Evolutionary conservation across 2,113 vertebrate genomes (phyloP).

Genomic region (Hippocampus abdominalis): DNA sequence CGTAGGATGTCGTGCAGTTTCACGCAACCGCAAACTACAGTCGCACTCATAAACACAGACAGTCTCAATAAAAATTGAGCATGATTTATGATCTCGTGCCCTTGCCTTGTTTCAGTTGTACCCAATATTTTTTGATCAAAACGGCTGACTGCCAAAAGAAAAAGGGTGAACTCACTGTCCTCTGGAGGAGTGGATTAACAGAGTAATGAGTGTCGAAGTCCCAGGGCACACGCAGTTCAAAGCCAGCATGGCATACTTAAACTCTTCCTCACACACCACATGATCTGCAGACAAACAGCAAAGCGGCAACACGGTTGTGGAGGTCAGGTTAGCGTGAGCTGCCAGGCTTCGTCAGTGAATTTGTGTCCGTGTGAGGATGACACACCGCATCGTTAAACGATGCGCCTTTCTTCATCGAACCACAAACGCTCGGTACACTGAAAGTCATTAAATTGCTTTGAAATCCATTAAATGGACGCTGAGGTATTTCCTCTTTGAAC

Average conservation of each 20-base stretch:
- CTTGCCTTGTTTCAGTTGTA: neutral
- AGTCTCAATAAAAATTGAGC: neutral
- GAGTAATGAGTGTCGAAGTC: slow-evolving; percentile 80
- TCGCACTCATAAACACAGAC: neutral
- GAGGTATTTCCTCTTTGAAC: neutral
- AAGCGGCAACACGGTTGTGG: neutral
- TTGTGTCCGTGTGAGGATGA: neutral
- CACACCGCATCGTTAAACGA: neutral
- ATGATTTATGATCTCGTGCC: neutral
- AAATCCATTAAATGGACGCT: neutral
- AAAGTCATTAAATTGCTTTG: neutral
- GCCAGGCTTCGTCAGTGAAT: neutral
- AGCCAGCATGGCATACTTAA: slow-evolving; percentile 83
- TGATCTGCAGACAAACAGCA: slow-evolving; percentile 70
- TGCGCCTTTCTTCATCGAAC: neutral
- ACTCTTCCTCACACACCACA: slow-evolving; percentile 83
- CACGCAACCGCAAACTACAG: neutral
- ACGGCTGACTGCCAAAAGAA: neutral
- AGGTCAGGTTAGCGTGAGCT: neutral
- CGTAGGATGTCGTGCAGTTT: too few species aligned
- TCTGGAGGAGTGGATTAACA: slow-evolving; percentile 80
- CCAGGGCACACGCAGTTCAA: slow-evolving; percentile 82
- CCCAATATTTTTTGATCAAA: neutral
- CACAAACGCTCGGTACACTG: neutral
- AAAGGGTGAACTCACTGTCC: slow-evolving; percentile 74